Evolutionary conservation across 2,113 vertebrate species (phyloP).

Genomic region (Capreolus pygargus): DNA sequence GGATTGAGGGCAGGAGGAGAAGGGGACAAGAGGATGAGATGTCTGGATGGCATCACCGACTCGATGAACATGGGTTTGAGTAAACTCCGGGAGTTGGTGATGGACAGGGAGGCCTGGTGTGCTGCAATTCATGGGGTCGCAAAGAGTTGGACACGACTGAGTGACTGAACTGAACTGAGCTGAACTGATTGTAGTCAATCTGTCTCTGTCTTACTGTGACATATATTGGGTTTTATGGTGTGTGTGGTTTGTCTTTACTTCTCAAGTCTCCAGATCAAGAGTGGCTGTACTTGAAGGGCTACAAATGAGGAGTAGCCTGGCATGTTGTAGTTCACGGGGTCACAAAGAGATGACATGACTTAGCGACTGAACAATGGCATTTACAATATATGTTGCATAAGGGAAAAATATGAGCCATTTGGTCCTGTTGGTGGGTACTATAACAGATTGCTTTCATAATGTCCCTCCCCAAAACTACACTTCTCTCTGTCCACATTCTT

Average conservation of each 20-base stretch:
- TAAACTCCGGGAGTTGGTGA: too few species aligned
- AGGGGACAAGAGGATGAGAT: too few species aligned
- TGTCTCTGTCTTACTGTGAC: not conserved
- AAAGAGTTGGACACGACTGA: too few species aligned
- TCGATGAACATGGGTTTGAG: too few species aligned
- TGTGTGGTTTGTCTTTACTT: not conserved
- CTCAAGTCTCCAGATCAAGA: not conserved
- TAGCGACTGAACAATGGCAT: not conserved
- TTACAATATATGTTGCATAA: not conserved
- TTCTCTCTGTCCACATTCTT: not conserved
- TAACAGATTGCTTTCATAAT: not conserved
- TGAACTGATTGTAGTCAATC: not conserved
- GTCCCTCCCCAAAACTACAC: not conserved
- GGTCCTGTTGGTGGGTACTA: not conserved
- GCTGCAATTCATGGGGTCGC: too few species aligned
- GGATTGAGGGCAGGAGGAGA: too few species aligned
- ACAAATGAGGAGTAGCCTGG: not conserved
- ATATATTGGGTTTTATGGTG: not conserved
- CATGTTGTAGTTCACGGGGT: not conserved
- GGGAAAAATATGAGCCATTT: not conserved
- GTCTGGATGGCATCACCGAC: too few species aligned
- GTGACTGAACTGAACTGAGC: too few species aligned
- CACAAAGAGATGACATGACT: not conserved
- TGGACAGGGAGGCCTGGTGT: too few species aligned
- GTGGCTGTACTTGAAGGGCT: not conserved